A percentile compares a stretch with the other conserved stretches of the same genome.
Evolutionary conservation across 2,113 vertebrate species (phyloP).

Genomic region (Ageneiosus marmoratus): DNA sequence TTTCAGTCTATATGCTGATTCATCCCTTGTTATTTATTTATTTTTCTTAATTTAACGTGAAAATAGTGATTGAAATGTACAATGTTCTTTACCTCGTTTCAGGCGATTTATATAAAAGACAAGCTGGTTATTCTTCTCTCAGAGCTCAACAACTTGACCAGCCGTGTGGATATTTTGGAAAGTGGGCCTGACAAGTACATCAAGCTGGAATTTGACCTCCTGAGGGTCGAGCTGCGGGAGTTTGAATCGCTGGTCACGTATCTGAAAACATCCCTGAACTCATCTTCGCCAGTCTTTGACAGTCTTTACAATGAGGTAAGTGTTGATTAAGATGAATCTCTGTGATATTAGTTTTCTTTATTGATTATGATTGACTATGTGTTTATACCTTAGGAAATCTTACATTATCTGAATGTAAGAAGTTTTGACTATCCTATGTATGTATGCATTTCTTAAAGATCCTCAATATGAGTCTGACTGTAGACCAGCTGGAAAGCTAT

Average conservation of each 20-base stretch:
- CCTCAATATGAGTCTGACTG: slow-evolving; percentile 71
- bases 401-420: not conserved
- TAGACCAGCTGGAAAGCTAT: slow-evolving; percentile 71
- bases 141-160: slow-evolving; percentile 57
- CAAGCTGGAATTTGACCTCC: slow-evolving; percentile 72
- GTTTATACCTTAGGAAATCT: not conserved
- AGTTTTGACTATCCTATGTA: not conserved
- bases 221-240: slow-evolving; percentile 67
- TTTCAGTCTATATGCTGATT: not conserved
- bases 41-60: not conserved
- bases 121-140: slow-evolving; percentile 58
- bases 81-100: not conserved
- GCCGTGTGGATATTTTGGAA: slow-evolving; percentile 55
- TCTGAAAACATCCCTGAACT: slow-evolving; percentile 66
- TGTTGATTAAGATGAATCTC: not conserved
- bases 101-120: slow-evolving; percentile 59
- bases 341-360: not conserved
- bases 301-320: slow-evolving; percentile 66
- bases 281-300: slow-evolving; percentile 65
- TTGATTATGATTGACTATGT: not conserved
- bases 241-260: slow-evolving; percentile 68
- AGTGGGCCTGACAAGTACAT: slow-evolving; percentile 63
- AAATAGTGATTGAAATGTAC: not conserved
- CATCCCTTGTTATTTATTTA: not conserved
- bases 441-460: slow-evolving; percentile 60